A percentile compares a stretch with the other conserved stretches of the same genome.
Evolutionary conservation across 2,888 invertebrate species (phyloP).

Genomic region (Aricia artaxerxes): DNA sequence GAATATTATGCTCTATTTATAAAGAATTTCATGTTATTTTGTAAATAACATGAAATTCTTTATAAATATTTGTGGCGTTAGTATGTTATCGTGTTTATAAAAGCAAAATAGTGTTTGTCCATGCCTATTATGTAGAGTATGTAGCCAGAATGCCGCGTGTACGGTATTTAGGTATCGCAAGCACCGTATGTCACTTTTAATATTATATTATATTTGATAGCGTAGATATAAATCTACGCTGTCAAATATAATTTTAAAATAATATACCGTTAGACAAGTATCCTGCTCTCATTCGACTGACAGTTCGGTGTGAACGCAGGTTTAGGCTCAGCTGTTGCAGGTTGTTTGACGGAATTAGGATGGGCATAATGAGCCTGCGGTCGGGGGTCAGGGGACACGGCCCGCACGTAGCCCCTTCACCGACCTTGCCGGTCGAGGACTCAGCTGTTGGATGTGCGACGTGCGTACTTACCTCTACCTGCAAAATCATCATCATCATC

Average conservation of each 20-base stretch:
- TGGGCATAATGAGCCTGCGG: not conserved
- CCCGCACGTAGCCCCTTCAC: not conserved
- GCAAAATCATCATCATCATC: not conserved
- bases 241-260: no score
- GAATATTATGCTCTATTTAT: not conserved
- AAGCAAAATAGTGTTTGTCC: no score
- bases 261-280: no score
- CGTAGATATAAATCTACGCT: no score
- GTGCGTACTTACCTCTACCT: not conserved
- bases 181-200: no score
- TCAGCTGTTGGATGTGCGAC: not conserved
- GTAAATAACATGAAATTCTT: not conserved
- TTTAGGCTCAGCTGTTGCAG: not conserved
- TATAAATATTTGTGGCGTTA: not conserved
- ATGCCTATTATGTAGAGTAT: no score
- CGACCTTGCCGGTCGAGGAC: not conserved
- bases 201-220: no score
- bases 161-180: no score
- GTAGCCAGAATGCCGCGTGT: no score
- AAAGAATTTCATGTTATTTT: not conserved
- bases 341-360: not conserved
- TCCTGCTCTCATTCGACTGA: no score
- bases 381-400: slow-evolving; percentile 7
- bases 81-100: not conserved
- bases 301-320: not conserved